These are phyloP conservation scores for Amblyraja radiata DNA, from an alignment of 2,797 vertebrate genomes.

Conservation along the genomic window DNA sequence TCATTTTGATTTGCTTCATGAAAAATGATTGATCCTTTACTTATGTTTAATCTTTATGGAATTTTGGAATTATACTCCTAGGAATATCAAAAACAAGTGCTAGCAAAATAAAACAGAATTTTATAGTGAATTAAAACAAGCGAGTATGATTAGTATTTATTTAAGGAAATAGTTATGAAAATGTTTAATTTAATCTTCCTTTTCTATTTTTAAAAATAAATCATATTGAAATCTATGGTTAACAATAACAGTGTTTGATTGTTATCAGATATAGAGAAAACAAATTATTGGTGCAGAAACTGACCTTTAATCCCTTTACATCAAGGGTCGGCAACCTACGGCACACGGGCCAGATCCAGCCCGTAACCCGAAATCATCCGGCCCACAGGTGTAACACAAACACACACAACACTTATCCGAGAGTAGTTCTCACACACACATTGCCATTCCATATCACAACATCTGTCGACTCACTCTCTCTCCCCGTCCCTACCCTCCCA, in stretches of 20 bases:
- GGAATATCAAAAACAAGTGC: not conserved
- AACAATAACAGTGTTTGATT: not conserved
- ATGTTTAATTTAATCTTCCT: not conserved
- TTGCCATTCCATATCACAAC: too few relatives aligned
- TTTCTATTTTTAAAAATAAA: not conserved
- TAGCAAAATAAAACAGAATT: not conserved
- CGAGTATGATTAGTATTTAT: not conserved
- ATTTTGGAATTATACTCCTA: not conserved
- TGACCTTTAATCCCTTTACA: too few relatives aligned
- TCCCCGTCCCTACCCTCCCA: too few relatives aligned
- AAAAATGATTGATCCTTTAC: slow-evolving; percentile 28
- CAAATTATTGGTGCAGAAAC: not conserved
- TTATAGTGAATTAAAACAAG: not conserved
- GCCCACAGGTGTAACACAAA: too few relatives aligned
- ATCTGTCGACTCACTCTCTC: too few relatives aligned
- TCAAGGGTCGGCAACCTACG: too few relatives aligned
- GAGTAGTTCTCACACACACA: too few relatives aligned
- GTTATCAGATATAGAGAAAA: not conserved
- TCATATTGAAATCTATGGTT: not conserved
- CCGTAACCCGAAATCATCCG: too few relatives aligned
- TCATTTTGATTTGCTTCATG: slow-evolving; percentile 29
- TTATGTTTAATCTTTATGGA: slow-evolving; percentile 8
- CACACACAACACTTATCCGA: too few relatives aligned
- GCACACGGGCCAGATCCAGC: too few relatives aligned
- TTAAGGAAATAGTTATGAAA: not conserved